Base-by-base conservation (phyloP, 2,888 invertebrate genomes). In the Drosophila yooni region DNA sequence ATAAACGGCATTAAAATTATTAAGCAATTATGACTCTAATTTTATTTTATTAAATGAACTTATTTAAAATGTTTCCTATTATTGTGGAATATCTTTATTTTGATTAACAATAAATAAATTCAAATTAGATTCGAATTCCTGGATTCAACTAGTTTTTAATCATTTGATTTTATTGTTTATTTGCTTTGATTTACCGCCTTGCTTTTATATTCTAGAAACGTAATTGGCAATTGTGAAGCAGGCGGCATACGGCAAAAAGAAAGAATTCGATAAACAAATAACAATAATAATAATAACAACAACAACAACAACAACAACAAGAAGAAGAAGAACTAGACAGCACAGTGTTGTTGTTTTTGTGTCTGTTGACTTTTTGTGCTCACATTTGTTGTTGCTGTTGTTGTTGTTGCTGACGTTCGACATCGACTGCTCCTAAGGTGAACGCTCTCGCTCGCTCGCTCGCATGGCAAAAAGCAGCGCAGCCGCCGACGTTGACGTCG, bases 401-500 rank as follows among this genome's bases (percentile, higher is more conserved):
- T 27, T 50, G 40, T 1, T 27, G 53, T 3, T 58, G 52, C 48
- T 43, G 68, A 38, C 43, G 59, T 33, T 63, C 27, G 60, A 57
- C 63, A 27, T 64, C 58, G 51, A 56, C 59, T 62, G 53, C 15
- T 29, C 11, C n/a, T 43, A 43, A 69, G 65, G 59, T 72, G 43
- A 79, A 69, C 66, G 72, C 18, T 38, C n/a, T 29, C 34, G 54
- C 31, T 33, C 52, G 51, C 13, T 13, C 63, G 72, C 21, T 51
- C 65, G 53, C 56, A 79, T 78, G 78, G 72, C 78, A 46, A 64
- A 64, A 25, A 75, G 48, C 43, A 75, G 40, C 60, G 53, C 60
- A 50, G 53, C 29, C 54, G 53, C 72, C 50, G 70, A 29, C 52
- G 54, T 50, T 40, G 58, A 40, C n/a, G 65, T 53, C 52, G 71